phyloP scores from a whole-genome alignment of 2,888 invertebrate species.

The Arctia plantaginis region DNA sequence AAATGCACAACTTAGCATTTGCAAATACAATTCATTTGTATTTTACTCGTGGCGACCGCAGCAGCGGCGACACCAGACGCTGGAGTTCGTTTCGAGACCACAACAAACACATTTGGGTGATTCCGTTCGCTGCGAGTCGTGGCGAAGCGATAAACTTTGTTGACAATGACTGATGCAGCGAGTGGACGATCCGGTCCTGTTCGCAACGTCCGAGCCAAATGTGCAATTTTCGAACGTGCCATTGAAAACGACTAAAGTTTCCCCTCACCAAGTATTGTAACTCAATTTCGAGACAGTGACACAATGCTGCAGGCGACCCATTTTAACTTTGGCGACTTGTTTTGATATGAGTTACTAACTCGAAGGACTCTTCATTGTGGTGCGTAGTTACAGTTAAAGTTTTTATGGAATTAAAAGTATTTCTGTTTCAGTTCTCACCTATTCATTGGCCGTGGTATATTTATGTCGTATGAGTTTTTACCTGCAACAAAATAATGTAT shows the following conservation, averaged over 20 bases:
- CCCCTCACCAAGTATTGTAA: slow-evolving; percentile 66
- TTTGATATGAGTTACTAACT: slow-evolving; percentile 62
- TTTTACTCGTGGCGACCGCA: slow-evolving; percentile 29
- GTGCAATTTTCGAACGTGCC: slow-evolving; percentile 73
- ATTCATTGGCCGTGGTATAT: neutral
- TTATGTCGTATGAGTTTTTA: slow-evolving; percentile 20
- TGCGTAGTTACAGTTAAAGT: slow-evolving; percentile 29
- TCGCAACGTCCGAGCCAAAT: slow-evolving; percentile 58
- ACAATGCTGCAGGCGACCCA: slow-evolving; percentile 67
- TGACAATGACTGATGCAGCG: slow-evolving; percentile 81
- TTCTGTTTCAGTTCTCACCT: neutral
- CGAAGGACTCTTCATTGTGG: slow-evolving; percentile 44
- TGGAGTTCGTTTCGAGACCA: slow-evolving; percentile 65
- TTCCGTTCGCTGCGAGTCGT: slow-evolving; percentile 59
- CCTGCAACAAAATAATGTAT: slow-evolving; percentile 41
- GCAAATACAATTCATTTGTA: slow-evolving; percentile 58
- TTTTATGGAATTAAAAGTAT: slow-evolving; percentile 20
- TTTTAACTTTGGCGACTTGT: slow-evolving; percentile 63
- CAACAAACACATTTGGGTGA: slow-evolving; percentile 78
- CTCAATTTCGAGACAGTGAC: slow-evolving; percentile 70
- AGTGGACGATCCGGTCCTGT: slow-evolving; percentile 52
- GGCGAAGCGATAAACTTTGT: slow-evolving; percentile 74
- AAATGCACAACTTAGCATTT: slow-evolving; percentile 60
- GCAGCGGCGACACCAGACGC: slow-evolving; percentile 35
- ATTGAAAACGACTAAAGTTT: slow-evolving; percentile 67